Evolutionary conservation across 1,140 invertebrate genomes (phyloP), one percentile per base, ranked within the genome.

Genomic region (Aricia agestis): DNA sequence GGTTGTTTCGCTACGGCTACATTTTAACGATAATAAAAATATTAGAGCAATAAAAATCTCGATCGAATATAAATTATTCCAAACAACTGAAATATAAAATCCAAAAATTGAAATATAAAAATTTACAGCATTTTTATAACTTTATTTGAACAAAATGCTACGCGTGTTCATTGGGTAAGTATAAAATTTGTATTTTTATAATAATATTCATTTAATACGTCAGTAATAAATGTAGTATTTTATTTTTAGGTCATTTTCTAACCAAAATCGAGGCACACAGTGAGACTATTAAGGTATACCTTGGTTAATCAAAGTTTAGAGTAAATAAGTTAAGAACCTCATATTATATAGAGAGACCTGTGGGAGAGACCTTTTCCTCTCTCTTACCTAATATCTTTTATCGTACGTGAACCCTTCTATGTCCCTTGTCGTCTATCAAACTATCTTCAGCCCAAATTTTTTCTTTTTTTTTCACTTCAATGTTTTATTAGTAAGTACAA

Each of bases 231-330:
- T 19, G 9, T 57, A 45, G 66, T 66, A 66, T 75, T 76, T 70
- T 25, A 18, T 63, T 63, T 63, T 7, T 63, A 63, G 59, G n/a
- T 9, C 18, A 63, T 63, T 63, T 63, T 19, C 6, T 63, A 17
- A 68, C 69, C 69, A 72, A n/a, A n/a, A n/a, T n/a, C 71, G 13
- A 77, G 59, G 68, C 72, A 58, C 86, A 89, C 66, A 89, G 86
- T 76, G 86, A 89, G 76, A 76, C 77, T 58, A 83, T 87, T 42
- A 87, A 85, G 76, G 86, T 89, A 83, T 78, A 77, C 74, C 41
- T 71, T 67, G 45, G 36, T 58, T 66, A 25, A 7, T 25, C 4
- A 18, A 63, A 11, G 59, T 9, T 7, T 31, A 19, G 17, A 18
- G 13, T 18, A 13, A 65, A 65, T 13, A 65, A 6, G n/a, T n/a